Conservation (phyloP, 2,113 vertebrate species). For the Pleuronectes platessa region DNA sequence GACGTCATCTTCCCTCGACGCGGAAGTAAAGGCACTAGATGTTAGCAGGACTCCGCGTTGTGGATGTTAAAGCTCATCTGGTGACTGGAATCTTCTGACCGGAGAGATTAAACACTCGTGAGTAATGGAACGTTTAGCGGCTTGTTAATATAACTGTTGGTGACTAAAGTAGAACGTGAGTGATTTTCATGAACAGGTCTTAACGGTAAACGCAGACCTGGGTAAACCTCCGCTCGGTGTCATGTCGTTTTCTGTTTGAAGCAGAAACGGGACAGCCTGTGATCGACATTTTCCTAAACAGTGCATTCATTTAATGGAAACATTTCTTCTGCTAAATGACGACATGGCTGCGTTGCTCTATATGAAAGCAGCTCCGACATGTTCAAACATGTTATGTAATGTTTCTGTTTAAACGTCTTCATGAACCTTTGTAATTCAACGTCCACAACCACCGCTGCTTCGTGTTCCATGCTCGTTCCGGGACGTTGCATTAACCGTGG, state of each 20-base stretch:
- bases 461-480: background rate
- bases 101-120: background rate
- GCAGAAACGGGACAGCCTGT: too few species aligned
- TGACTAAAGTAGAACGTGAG: too few species aligned
- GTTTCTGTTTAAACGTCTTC: background rate
- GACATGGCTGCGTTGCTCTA: background rate
- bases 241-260: too few species aligned
- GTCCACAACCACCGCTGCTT: background rate
- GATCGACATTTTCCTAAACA: too few species aligned
- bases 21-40: slow-evolving; percentile 12
- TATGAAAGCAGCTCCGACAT: background rate
- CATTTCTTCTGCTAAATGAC: too few species aligned
- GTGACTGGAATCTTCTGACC: background rate
- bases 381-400: background rate
- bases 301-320: too few species aligned
- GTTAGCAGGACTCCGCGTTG: background rate
- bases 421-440: background rate
- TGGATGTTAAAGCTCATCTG: background rate
- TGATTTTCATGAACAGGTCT: too few species aligned
- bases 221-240: too few species aligned
- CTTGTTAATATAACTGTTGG: too few species aligned
- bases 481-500: background rate
- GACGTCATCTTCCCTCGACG: background rate
- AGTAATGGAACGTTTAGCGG: slow-evolving; percentile 10
- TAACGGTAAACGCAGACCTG: too few species aligned